Base-by-base conservation (phyloP, 2,113 vertebrate genomes). In the Sakesphorus luctuosus region DNA sequence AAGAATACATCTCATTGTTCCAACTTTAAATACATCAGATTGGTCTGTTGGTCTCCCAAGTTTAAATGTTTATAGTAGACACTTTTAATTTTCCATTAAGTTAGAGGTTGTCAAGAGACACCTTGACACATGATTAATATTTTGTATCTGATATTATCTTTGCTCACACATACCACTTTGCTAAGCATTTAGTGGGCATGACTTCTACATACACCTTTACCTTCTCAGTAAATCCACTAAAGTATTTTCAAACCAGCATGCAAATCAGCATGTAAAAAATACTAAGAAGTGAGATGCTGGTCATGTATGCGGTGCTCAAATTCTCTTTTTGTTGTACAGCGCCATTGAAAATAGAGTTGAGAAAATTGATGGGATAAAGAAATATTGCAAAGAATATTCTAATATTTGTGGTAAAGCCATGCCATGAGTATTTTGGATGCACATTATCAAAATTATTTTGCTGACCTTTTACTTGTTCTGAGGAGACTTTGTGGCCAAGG, bases 281-380 rank as follows among this genome's bases (percentile, higher is more conserved):
- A 76, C 7, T 38, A 65, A 56, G 58, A 66, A 62, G 35, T 26
- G 25, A 68, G 33, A 26, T 72, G 19, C 19, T 56, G 18, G 18
- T 26, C 21, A 1, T 35, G 11, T 46, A 21, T 0, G 0, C 7
- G 15, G 18, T 0, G 0, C 18, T 69, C 40, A 77, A 89, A 76
- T 80, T 58, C 47, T n/a, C n/a, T 80, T 20, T n/a, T 72, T 11
- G 0, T 49, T 63, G 7, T 68, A 21, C 9, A n/a, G 35, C 14
- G 26, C 33, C 14, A 18, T 8, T 83, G 53, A 72, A 62, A 95
- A 33, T 55, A 38, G 24, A 53, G n/a, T 25, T 81, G 56, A 63
- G 46, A 84, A 89, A 67, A 63, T 1, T 14, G 38, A 20, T 50
- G 56, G 43, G 13, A 21, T 74, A 62, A 81, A 75, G 2, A 61